Base-by-base conservation (phyloP, 2,888 invertebrate species). In the Oxycera nigricornis region DNA sequence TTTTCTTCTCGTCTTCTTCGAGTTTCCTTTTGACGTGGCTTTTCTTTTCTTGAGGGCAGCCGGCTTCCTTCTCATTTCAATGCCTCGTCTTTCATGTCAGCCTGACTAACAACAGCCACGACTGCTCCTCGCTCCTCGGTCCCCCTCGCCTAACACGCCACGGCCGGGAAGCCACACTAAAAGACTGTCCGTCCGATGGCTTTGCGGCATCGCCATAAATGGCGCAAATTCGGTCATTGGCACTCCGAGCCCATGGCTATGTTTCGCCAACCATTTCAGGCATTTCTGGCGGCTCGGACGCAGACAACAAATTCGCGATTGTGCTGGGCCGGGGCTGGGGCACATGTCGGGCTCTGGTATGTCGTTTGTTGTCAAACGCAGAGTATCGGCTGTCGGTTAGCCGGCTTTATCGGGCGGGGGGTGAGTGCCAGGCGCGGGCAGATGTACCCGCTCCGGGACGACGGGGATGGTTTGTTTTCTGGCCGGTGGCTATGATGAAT, bases 301-400 rank as follows among this genome's bases (percentile, higher is more conserved):
- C 76, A 74, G 76, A 76, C 76, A 76, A 76, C 76, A 76, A 76
- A 73, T 76, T 76, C 74, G 74, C 74, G 74, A 76, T 76, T 76
- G 76, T 76, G 76, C 76, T 68, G 68, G 68, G 67, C 35, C n/a
- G n/a, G n/a, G n/a, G n/a, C n/a, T n/a, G n/a, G n/a, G n/a, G n/a
- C n/a, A n/a, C n/a, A n/a, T n/a, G n/a, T n/a, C n/a, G n/a, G n/a
- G n/a, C 70, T 50, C 28, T 30, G 17, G 2, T 24, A 22, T 30
- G 35, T 31, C 52, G 70, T 52, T 30, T 28, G 17, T 46, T 41
- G 9, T 67, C 39, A 67, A 46, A 67, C 67, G 46, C 24, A 24
- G 31, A 70, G 68, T 70, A 52, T 70, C 70, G 70, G 52, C 55
- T 70, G 55, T 70, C 70, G 31, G 68, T 28, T 68, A 28, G 30